Evolutionary conservation across 1,140 invertebrate species (phyloP).

Genomic region (Drosophila ironensis): DNA sequence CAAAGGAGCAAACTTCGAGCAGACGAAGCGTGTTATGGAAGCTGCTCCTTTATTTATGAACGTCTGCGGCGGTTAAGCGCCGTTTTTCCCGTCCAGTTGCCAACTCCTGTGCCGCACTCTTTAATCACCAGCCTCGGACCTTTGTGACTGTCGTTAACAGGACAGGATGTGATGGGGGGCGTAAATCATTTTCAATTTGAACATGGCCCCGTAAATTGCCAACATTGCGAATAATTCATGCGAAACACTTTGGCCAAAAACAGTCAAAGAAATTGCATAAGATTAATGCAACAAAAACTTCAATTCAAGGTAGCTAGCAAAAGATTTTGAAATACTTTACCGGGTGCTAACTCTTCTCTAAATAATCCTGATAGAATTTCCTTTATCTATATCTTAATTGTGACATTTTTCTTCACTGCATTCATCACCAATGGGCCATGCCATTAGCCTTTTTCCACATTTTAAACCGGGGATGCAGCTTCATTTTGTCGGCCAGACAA

Average conservation of each 20-base stretch:
- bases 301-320: no score
- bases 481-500: no score
- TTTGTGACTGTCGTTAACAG: conserved; percentile 14
- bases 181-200: conserved; percentile 30
- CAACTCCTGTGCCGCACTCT: background rate
- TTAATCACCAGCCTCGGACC: background rate
- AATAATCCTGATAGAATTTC: no score
- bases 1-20: conserved; percentile 39
- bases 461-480: no score
- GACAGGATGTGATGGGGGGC: conserved; percentile 1
- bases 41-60: conserved; percentile 52
- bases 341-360: no score
- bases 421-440: no score
- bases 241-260: conserved; percentile 15
- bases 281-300: no score
- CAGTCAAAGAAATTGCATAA: no score
- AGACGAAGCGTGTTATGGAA: conserved; percentile 49
- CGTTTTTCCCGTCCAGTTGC: conserved; percentile 3
- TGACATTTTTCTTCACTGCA: no score
- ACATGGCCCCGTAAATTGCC: conserved; percentile 14
- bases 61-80: conserved; percentile 33
- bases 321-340: no score
- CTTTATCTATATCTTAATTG: no score
- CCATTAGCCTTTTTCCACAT: background rate
- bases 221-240: conserved; percentile 43